A percentile compares a stretch with the other conserved stretches of the same genome.
Conservation (phyloP, 1,140 invertebrate genomes). For the Lanistes nyassanus region DNA sequence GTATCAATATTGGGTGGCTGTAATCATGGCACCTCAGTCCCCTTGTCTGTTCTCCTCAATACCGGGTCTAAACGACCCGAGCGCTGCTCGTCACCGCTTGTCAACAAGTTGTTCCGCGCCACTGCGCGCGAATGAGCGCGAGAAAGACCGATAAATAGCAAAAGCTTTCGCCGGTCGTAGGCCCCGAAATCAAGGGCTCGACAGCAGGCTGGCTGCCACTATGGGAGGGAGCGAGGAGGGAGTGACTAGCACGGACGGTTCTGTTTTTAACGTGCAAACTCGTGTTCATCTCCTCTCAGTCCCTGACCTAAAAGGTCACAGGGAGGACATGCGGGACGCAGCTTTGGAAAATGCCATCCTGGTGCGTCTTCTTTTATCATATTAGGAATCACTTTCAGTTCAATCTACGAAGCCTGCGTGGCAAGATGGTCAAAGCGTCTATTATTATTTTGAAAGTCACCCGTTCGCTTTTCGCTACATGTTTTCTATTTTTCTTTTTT, state of each 20-base stretch:
- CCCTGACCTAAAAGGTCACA: background rate
- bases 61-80: background rate
- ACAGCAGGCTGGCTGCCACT: no score
- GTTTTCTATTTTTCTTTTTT: no score
- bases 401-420: no score
- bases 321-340: background rate
- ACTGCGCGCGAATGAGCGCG: background rate
- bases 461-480: no score
- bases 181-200: no score
- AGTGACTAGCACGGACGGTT: no score
- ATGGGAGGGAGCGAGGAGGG: no score
- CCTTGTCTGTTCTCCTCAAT: background rate
- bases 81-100: background rate
- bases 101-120: background rate
- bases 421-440: no score
- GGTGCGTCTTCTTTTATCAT: no score
- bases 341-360: no score
- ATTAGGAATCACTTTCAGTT: no score
- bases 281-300: background rate
- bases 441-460: no score
- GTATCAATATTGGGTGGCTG: background rate
- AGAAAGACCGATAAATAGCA: background rate
- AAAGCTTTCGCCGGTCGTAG: background rate
- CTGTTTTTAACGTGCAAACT: background rate
- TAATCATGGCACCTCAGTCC: background rate